A percentile compares a stretch with the other conserved stretches of the same genome.
These are phyloP conservation scores for Lordiphosa clarofinis DNA, from an alignment of 1,140 invertebrate genomes.

Conservation along the genomic window DNA sequence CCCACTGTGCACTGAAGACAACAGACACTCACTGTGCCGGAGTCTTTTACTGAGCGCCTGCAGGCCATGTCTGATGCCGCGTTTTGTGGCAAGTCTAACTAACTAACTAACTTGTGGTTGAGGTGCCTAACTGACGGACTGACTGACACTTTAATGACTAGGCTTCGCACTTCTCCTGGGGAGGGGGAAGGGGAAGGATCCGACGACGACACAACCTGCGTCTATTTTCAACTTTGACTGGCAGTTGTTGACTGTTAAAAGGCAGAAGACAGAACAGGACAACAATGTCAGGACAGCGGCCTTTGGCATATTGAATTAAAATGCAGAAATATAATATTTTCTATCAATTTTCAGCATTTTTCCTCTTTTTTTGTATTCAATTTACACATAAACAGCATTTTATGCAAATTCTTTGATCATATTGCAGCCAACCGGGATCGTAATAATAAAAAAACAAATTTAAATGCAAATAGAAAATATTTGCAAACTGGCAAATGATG, in stretches of 20 bases:
- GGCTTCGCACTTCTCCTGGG: constrained; percentile 8
- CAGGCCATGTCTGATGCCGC: constrained; percentile 36
- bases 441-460: constrained; percentile 33
- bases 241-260: constrained; percentile 47
- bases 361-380: neutral
- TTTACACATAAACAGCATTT: constrained; percentile 47
- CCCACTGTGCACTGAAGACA: too few species aligned
- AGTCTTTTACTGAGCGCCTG: constrained; percentile 16
- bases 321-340: constrained; percentile 14
- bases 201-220: constrained; percentile 16
- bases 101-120: constrained; percentile 51
- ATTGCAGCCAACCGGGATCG: constrained; percentile 29
- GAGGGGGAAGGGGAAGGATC: neutral
- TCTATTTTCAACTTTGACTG: constrained; percentile 49
- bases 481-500: constrained; percentile 52
- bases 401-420: constrained; percentile 27
- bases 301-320: constrained; percentile 65
- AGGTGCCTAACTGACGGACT: constrained; percentile 16
- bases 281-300: neutral
- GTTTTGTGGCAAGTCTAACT: constrained; percentile 40
- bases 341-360: neutral
- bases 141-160: constrained; percentile 31
- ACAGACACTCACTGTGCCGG: constrained; percentile 7
- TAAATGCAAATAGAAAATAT: constrained; percentile 59
- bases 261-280: constrained; percentile 11